Base-by-base conservation (phyloP, 2,113 vertebrate genomes). In the Nerophis lumbriciformis region DNA sequence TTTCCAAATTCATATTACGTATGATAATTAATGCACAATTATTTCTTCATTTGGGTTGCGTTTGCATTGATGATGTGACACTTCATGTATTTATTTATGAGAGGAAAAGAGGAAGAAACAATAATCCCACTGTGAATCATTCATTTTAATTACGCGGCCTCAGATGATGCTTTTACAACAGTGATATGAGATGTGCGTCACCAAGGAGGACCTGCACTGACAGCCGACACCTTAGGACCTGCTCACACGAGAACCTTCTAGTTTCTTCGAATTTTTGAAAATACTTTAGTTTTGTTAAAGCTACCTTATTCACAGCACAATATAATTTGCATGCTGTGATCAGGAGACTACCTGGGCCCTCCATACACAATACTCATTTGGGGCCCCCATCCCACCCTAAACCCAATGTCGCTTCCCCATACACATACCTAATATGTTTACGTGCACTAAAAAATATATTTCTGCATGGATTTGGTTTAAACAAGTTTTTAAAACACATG, bases 1-100 rank as follows among this genome's bases (percentile, higher is more conserved):
- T 74, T 70, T 66, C 28, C 52, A 71, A 64, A 19, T 69, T 75
- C 48, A 45, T 62, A 66, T 66, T 52, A 49, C 53, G 55, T 60
- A 51, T 60, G 44, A 72, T 80, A 61, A 78, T 58, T 75, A 48
- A 82, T 71, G 67, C 48, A 51, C 63, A 68, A 69, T 76, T 77
- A 78, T 80, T 68, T 68, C 47, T 80, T 62, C 21, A 69, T 77
- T 71, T 77, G 44, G 16, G 50, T 44, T 56, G 36, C 42, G 49
- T 72, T 65, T 65, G 44, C 51, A 56, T 73, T 75, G 52, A 73
- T 69, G 58, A 60, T 70, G 68, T 70, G 52, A 59, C 45, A 35
- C 49, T 48, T 53, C 35, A 52, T 58, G 37, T 71, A 77, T 77
- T 67, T 19, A 66, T 45, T 66, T 56, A 56, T 59, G 55, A 69